Conservation (phyloP, 1,140 invertebrate species). For the Pinna nobilis region DNA sequence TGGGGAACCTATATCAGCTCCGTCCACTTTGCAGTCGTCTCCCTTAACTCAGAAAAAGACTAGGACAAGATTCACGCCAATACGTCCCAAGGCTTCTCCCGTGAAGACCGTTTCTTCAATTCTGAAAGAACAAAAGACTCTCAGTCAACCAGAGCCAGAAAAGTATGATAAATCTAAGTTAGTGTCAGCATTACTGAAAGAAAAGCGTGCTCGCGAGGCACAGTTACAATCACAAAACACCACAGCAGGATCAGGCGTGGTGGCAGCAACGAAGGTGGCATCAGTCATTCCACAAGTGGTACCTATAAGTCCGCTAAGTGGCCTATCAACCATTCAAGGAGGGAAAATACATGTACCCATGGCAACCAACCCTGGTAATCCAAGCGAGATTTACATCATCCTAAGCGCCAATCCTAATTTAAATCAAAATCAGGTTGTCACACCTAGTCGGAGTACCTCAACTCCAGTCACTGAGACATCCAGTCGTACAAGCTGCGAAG, state of each 20-base stretch:
- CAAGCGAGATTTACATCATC: constrained; percentile 17
- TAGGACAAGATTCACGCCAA: constrained; percentile 54
- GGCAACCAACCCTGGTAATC: not conserved
- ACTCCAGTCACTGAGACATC: too few species aligned
- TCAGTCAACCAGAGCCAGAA: constrained; percentile 25
- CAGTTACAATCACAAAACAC: constrained; percentile 23
- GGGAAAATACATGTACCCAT: constrained; percentile 9
- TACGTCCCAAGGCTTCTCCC: constrained; percentile 54
- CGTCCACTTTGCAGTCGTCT: constrained; percentile 7
- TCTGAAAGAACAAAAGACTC: constrained; percentile 40
- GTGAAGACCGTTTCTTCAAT: constrained; percentile 45
- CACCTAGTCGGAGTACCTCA: not conserved
- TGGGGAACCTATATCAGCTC: not conserved
- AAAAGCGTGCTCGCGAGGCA: constrained; percentile 55
- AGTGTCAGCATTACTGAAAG: constrained; percentile 56
- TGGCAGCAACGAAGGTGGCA: not conserved
- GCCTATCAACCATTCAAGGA: not conserved
- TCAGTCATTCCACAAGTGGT: constrained; percentile 28
- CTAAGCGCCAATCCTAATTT: too few species aligned
- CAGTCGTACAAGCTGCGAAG: too few species aligned
- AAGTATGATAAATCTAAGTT: constrained; percentile 48
- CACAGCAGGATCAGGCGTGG: too few species aligned
- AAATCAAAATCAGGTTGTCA: too few species aligned
- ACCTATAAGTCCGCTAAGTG: not conserved
- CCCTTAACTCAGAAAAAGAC: constrained; percentile 49